Base-by-base conservation (phyloP, 2,113 vertebrate genomes). In the Trochalopteron elliotii region DNA sequence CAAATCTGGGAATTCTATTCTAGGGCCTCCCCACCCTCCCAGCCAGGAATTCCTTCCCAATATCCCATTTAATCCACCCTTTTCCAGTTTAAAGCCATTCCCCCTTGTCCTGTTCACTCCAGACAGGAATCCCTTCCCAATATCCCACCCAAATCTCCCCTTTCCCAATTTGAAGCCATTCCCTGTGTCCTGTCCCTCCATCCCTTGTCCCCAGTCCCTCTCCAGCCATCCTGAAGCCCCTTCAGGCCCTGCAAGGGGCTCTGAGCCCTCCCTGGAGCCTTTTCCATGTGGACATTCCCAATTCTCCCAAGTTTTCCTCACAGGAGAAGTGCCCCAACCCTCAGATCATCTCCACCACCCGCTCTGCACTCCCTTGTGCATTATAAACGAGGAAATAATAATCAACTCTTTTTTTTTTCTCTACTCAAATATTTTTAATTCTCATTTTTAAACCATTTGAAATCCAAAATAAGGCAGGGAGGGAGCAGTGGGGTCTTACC, bases 271-370 rank as follows among this genome's bases (percentile, higher is more conserved):
- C 30, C 33, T 60, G 31, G 53, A 44, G 1, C 35, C 37, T 68
- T 44, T 2, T 87, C 72, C 63, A 33, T 22, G 11, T 8, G 4
- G 57, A 49, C 1, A 65, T 7, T 57, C 49, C 65, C 24, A 63
- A 9, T 50, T 57, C 13, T 50, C 13, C 49, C 75, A 30, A 20
- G 2, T 2, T 55, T 70, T n/a, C 47, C 56, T n/a, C n/a, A 2
- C 0, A 9, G 71, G 35, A 65, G 14, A 15, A 27, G 1, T 15
- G 4, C 27, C 39, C 3, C 23, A 47, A 7, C 16, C 49, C 30
- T 49, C 30, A 15, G 15, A 53, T 9, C 64, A 11, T 17, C 40
- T 15, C 31, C 49, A 61, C 20, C 24, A 17, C 35, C 20, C 4
- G 1, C 21, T 12, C 35, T 31, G 35, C 35, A 2, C 13, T 64